phyloP scores from a whole-genome alignment of 2,888 invertebrate species.

The Agonopterix heracliana region DNA sequence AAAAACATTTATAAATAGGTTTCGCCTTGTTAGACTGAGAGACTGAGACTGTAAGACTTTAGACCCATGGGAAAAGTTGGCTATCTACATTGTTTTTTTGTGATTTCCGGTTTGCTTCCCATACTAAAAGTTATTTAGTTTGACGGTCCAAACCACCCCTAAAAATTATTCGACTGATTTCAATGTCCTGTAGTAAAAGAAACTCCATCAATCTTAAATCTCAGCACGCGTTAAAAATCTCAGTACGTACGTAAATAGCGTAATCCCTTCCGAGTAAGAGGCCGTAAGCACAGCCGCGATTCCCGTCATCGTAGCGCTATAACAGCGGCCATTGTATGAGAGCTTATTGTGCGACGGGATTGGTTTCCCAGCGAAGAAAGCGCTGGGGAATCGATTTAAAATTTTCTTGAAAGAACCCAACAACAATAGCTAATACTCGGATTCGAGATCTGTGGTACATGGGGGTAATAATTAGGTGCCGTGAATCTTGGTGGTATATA shows the following conservation, averaged over 20 bases:
- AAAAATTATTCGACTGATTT: too few species aligned
- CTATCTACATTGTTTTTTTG: too few species aligned
- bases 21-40: too few species aligned
- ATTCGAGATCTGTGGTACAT: slow-evolving; percentile 45
- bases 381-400: slow-evolving; percentile 69
- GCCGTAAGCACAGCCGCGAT: slow-evolving; percentile 48
- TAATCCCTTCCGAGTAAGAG: slow-evolving; percentile 53
- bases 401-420: slow-evolving; percentile 59
- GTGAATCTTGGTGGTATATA: not conserved
- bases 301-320: slow-evolving; percentile 50
- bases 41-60: too few species aligned
- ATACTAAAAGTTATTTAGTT: too few species aligned
- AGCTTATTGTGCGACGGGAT: slow-evolving; percentile 65
- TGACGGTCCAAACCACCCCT: too few species aligned
- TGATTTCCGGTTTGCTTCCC: too few species aligned
- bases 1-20: too few species aligned
- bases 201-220: too few species aligned
- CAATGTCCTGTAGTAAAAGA: too few species aligned
- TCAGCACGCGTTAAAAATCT: not conserved
- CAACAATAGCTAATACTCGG: slow-evolving; percentile 63
- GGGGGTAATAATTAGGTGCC: slow-evolving; percentile 36
- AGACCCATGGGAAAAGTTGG: too few species aligned
- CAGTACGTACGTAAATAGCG: slow-evolving; percentile 45
- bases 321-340: slow-evolving; percentile 58
- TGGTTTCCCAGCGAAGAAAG: slow-evolving; percentile 62